Evolutionary conservation across 2,113 vertebrate genomes (phyloP).

Genomic region (rat (Rattus norvegicus)): GRCr8 NC_086022.1:8364501-8365000

Average conservation of each 20-base stretch:
- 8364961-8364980: not conserved
- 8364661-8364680: not conserved
- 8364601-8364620: not conserved
- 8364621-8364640: not conserved
- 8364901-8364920: not conserved
- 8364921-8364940: not conserved
- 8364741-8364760: not conserved
- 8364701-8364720: not conserved
- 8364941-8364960: not conserved
- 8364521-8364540: conserved; percentile 73
- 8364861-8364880: too few relatives aligned
- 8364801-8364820: not conserved
- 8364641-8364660: accelerated
- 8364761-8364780: not conserved
- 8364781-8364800: not conserved
- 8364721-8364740: too few relatives aligned
- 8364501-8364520: conserved; percentile 69
- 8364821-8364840: too few relatives aligned
- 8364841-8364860: not conserved
- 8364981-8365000: not conserved
- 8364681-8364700: not conserved
- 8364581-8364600: accelerated
- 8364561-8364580: accelerated
- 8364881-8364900: too few relatives aligned
- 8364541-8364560: not conserved